Conservation (phyloP, 2,113 vertebrate species). For the Phycodurus eques region DNA sequence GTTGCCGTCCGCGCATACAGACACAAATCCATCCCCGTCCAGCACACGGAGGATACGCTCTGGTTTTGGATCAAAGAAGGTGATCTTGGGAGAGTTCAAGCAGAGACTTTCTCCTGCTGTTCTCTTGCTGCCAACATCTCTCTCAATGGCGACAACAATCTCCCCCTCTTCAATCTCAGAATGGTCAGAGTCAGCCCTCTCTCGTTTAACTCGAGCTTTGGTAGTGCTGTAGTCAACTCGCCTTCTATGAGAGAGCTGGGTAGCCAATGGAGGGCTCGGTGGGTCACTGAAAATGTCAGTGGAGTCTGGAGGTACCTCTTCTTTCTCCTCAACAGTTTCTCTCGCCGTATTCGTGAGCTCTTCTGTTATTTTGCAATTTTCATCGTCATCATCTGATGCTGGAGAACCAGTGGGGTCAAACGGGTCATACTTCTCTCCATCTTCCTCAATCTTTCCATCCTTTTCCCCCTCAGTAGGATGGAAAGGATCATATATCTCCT, state of each 20-base stretch:
- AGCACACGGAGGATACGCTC: conserved; percentile 77
- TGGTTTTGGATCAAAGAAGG: conserved; percentile 67
- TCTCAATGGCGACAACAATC: conserved; percentile 74
- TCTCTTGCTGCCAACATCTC: conserved; percentile 39
- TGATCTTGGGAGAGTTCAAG: conserved; percentile 47
- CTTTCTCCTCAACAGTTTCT: conserved; percentile 48
- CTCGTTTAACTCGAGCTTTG: conserved; percentile 33
- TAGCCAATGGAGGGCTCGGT: conserved; percentile 32
- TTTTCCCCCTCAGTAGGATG: conserved; percentile 79
- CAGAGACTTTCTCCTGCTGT: conserved; percentile 27
- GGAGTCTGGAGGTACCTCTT: conserved; percentile 66
- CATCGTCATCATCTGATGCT: conserved; percentile 60
- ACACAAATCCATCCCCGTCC: conserved; percentile 82
- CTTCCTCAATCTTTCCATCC: conserved; percentile 41
- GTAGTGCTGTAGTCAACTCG: conserved; percentile 40
- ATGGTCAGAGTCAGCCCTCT: conserved; percentile 64
- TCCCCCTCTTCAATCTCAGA: conserved; percentile 91
- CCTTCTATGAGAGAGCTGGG: conserved; percentile 60
- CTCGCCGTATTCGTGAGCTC: conserved; percentile 8
- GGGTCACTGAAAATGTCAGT: conserved; percentile 46
- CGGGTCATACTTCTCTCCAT: conserved; percentile 86
- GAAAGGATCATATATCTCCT: conserved; percentile 86
- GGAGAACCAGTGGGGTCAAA: conserved; percentile 90
- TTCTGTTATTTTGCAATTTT: conserved; percentile 6
- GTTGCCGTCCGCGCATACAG: conserved; percentile 71